Base-by-base conservation (phyloP, 1,140 invertebrate species). In the Varroa destructor region DNA sequence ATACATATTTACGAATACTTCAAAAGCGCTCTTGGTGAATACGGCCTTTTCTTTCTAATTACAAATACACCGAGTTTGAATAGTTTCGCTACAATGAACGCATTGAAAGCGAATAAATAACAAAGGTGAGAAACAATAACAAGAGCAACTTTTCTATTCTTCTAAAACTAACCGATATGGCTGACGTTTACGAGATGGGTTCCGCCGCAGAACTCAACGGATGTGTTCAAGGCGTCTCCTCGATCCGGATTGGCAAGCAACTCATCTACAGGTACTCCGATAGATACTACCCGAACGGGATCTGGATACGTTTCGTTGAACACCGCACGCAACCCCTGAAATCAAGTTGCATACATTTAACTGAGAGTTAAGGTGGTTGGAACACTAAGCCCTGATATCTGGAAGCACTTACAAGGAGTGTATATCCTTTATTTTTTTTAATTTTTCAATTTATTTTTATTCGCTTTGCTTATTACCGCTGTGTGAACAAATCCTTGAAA, bases 221-320 rank as follows among this genome's bases (percentile, higher is more conserved):
- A 97, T 1, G 93, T 97, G 67, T 87, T 80, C 61, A 85, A 84
- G 4, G 88, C 94, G 57, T 83, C 85, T 14, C 86, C 83, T 42
- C 87, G 85, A 55, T 87, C 84, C 0, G 95, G 95, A 82, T 98
- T 87, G 64, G 84, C 82, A 77, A 95, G 87, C 6, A 99, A 81
- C 55, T 91, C 84, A 75, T 97, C 92, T 25, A 99, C 87, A 1
- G 93, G 86, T 71, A 94, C 84, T 14, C 97, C 96, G 75, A 99
- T 87, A 70, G 90, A 91, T 12, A 99, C 91, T 14, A 99, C 88
- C 77, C 97, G 85, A 0, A 99, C 97, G 40, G 96, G 96, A 83
- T 99, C 96, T 0, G 97, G 97, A 81, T 99, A 99, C 3, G 91
- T 89, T 82, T 99, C 97, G 81, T 95, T 94, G 82, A 99, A 99